Conservation (phyloP, 2,888 invertebrate species). For the Ectemnius lituratus region DNA sequence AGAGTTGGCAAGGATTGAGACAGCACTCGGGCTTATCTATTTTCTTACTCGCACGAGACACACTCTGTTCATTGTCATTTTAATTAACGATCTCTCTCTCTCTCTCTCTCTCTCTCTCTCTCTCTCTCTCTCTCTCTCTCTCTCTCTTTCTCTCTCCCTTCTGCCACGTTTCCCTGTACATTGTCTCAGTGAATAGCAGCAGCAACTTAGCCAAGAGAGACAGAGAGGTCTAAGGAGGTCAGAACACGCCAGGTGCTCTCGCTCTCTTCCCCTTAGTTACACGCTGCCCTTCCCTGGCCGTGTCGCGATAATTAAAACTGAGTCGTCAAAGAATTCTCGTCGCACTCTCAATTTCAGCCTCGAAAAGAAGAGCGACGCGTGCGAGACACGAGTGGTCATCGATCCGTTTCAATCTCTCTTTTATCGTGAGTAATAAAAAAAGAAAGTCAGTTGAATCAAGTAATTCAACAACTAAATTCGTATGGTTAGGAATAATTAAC, state of each 20-base stretch:
- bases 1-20: no score
- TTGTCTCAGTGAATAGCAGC: not conserved
- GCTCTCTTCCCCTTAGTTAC: not conserved
- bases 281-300: slow-evolving; percentile 8
- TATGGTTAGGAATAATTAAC: no score
- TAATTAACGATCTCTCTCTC: slow-evolving; percentile 7
- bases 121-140: slow-evolving; percentile 11
- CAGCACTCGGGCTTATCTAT: not conserved
- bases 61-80: slow-evolving; percentile 8
- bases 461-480: no score
- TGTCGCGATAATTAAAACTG: slow-evolving; percentile 41
- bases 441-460: no score
- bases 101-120: slow-evolving; percentile 5
- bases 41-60: not conserved
- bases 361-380: no score
- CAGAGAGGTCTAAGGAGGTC: slow-evolving; percentile 38
- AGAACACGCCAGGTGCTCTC: slow-evolving; percentile 38
- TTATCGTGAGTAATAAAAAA: no score
- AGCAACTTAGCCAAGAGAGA: slow-evolving; percentile 20
- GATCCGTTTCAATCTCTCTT: no score
- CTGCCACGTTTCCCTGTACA: not conserved
- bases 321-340: slow-evolving; percentile 17
- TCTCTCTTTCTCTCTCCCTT: slow-evolving; percentile 13
- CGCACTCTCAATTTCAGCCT: no score
- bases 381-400: no score